Percentiles rank a stretch among this genome's conserved stretches.
Conservation (phyloP, 2,113 vertebrate species). For the Phalacrocorax pelagicus region DNA sequence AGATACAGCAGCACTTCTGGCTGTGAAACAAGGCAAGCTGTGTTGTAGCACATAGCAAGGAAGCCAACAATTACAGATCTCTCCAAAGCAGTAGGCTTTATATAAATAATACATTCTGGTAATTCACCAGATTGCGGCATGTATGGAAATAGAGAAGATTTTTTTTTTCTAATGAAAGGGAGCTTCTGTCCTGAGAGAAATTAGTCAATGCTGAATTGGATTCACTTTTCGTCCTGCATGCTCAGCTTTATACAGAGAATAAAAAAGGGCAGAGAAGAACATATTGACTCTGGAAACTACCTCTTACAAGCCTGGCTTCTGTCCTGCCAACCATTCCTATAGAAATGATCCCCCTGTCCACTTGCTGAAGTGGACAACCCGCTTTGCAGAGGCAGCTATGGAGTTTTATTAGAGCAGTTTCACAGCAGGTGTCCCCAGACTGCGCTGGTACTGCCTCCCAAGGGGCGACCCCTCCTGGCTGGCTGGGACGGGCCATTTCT, state of each 20-base stretch:
- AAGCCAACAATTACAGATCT: neutral
- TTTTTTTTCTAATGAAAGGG: neutral
- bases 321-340: neutral
- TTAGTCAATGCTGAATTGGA: neutral
- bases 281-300: neutral
- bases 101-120: neutral
- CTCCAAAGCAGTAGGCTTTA: constrained; percentile 31
- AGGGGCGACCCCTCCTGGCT: neutral
- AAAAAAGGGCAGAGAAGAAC: neutral
- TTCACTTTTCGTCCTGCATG: neutral
- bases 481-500: neutral
- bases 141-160: neutral
- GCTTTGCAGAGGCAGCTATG: neutral
- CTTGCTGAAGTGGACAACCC: neutral
- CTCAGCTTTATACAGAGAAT: neutral
- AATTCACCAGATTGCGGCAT: neutral
- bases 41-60: neutral
- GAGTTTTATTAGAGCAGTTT: neutral
- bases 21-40: constrained; percentile 30
- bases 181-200: neutral
- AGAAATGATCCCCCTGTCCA: neutral
- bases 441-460: rapidly evolving
- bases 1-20: constrained; percentile 36
- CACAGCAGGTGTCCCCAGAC: neutral
- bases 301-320: neutral